These are phyloP conservation scores for Zoroaster sp. DNA, from an alignment of 53 echinoderm and acorn worm genomes.

Conservation along the genomic window DNA sequence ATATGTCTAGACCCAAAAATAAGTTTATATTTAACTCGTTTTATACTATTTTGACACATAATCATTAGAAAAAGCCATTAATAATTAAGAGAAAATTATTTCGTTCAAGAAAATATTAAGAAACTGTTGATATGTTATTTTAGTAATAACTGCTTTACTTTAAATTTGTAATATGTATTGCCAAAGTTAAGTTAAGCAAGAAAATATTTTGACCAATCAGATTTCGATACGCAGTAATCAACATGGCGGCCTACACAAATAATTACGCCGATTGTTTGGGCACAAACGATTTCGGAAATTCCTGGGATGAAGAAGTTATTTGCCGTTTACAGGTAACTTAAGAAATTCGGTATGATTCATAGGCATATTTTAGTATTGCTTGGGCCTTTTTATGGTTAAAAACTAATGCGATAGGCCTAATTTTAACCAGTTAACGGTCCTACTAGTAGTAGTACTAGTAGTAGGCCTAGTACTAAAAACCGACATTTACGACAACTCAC, in stretches of 20 bases:
- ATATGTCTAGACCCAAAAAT: neutral
- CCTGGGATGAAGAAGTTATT: neutral
- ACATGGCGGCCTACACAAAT: conserved; percentile 22
- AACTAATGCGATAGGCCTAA: no score
- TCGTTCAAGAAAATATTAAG: neutral
- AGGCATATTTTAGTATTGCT: neutral
- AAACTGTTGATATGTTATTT: neutral
- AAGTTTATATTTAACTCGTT: neutral
- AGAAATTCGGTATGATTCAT: neutral
- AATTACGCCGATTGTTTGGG: neutral
- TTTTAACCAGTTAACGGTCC: no score
- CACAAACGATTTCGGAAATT: neutral
- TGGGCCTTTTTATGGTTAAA: no score
- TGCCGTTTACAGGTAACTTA: conserved; percentile 27
- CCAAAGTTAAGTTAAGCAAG: neutral
- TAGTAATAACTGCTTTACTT: neutral
- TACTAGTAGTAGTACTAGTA: no score
- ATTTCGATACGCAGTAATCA: neutral
- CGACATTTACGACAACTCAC: no score
- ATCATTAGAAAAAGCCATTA: no score
- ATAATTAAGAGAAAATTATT: no score
- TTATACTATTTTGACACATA: neutral
- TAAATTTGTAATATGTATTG: neutral
- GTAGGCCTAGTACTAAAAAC: no score
- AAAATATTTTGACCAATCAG: conserved; percentile 12